Evolutionary conservation across 2,888 invertebrate genomes (phyloP), one percentile per base, ranked within the genome.

Genomic region (Xestia sexstrigata): DNA sequence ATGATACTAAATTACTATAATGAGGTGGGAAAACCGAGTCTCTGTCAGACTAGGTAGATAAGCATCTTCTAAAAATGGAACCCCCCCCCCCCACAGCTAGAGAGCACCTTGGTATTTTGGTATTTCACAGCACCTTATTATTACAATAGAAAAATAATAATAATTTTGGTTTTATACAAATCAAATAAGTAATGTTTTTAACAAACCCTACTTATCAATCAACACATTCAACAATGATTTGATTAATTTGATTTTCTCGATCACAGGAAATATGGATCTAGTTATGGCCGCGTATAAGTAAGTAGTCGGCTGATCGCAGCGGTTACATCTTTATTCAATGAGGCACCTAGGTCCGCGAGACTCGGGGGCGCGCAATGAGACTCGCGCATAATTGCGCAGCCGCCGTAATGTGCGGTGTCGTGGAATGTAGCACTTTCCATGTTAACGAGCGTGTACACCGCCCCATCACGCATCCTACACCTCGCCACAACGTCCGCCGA

Each of bases 381-480:
- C 83, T 87, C 87, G 89, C 88, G 85, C 90, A 93, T 95, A 94
- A 95, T 95, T 94, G 93, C 90, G 91, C 90, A 83, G 92, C 92
- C 92, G 88, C 93, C 89, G 90, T 94, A 93, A 94, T 94, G 93
- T 94, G 95, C 94, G 95, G 95, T 94, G 93, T 90, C 90, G 91
- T 84, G 93, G 93, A 94, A 94, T 94, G 94, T 93, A 87, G 92
- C 94, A 94, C 93, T 94, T 91, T 91, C 93, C 92, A 91, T 92
- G 94, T 94, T 95, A 95, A 95, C 95, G 94, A 95, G 94, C 91
- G 88, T 90, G 87, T 87, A 81, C 88, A 82, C 88, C 90, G 90
- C 90, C 90, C 90, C 92, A 92, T 92, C 91, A 91, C 92, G 87
- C 78, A 84, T 79, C 84, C 82, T 86, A 83, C 86, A 86, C 81